phyloP scores from a whole-genome alignment of 2,888 invertebrate species.

The Sthenelais limicola region DNA sequence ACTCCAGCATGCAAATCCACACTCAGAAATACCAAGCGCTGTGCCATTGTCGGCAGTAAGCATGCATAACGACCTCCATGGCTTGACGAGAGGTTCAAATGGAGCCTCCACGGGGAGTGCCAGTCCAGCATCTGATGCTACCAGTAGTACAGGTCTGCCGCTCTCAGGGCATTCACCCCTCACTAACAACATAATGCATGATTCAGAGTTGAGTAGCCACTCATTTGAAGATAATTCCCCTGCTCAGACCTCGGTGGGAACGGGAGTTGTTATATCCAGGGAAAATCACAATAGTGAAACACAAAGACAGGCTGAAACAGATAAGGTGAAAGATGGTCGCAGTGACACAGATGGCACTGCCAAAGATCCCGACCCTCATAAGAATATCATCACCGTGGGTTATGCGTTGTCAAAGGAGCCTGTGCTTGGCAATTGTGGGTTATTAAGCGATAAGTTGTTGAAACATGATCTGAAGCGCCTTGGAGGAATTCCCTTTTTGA shows the following conservation, averaged over 20 bases:
- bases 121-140: slow-evolving; percentile 40
- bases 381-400: slow-evolving; percentile 48
- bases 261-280: slow-evolving; percentile 10
- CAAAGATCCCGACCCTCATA: slow-evolving; percentile 35
- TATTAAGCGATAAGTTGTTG: slow-evolving; percentile 39
- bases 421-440: slow-evolving; percentile 15
- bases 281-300: slow-evolving; percentile 25
- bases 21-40: neutral
- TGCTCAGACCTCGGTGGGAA: neutral
- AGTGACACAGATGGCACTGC: slow-evolving; percentile 1
- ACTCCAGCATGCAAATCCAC: neutral
- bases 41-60: slow-evolving; percentile 5
- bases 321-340: slow-evolving; percentile 6
- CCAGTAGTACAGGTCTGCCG: slow-evolving; percentile 33
- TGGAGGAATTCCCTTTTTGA: slow-evolving; percentile 34
- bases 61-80: slow-evolving; percentile 40
- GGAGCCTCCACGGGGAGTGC: slow-evolving; percentile 41
- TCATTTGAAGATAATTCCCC: slow-evolving; percentile 43
- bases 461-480: slow-evolving; percentile 34
- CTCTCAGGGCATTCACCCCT: slow-evolving; percentile 34
- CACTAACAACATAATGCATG: slow-evolving; percentile 41
- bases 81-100: slow-evolving; percentile 32
- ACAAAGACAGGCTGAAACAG: neutral
- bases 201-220: slow-evolving; percentile 49
- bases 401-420: slow-evolving; percentile 46